Percentiles rank a stretch among this genome's conserved stretches.
Conservation (phyloP, 2,113 vertebrate genomes). For the Empidonax alnorum region DNA sequence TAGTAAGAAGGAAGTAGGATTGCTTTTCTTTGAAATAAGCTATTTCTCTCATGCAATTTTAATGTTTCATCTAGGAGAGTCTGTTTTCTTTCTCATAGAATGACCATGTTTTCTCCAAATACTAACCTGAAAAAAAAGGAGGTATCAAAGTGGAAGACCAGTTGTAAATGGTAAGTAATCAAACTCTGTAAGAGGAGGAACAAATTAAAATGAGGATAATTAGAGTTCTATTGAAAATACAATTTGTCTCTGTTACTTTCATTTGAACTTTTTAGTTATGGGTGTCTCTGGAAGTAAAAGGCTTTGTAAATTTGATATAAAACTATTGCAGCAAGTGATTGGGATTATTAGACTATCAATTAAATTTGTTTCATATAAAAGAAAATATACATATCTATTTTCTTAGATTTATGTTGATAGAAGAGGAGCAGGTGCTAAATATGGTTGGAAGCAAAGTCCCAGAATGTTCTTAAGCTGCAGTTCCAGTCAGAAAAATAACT, state of each 20-base stretch:
- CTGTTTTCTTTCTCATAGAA: conserved; percentile 63
- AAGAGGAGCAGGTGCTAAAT: background rate
- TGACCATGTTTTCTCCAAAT: conserved; percentile 81
- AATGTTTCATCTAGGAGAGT: background rate
- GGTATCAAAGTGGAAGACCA: conserved; percentile 39
- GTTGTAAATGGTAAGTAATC: conserved; percentile 68
- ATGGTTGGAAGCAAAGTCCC: background rate
- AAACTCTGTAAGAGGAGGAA: background rate
- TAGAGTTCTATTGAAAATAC: background rate
- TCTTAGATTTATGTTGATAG: background rate
- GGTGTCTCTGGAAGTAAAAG: background rate
- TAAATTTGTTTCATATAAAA: background rate
- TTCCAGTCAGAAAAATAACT: background rate
- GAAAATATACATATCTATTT: background rate
- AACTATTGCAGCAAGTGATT: background rate
- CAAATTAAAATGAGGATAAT: background rate
- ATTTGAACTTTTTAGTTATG: background rate
- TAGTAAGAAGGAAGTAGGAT: background rate
- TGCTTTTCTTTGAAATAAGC: background rate
- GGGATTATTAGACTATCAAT: background rate
- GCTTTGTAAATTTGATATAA: background rate
- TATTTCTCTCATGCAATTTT: background rate
- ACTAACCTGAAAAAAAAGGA: conserved; percentile 72
- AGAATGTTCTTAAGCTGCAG: background rate
- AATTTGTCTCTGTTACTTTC: background rate